phyloP scores from a whole-genome alignment of 2,888 invertebrate species.

The Agriotes lineatus region DNA sequence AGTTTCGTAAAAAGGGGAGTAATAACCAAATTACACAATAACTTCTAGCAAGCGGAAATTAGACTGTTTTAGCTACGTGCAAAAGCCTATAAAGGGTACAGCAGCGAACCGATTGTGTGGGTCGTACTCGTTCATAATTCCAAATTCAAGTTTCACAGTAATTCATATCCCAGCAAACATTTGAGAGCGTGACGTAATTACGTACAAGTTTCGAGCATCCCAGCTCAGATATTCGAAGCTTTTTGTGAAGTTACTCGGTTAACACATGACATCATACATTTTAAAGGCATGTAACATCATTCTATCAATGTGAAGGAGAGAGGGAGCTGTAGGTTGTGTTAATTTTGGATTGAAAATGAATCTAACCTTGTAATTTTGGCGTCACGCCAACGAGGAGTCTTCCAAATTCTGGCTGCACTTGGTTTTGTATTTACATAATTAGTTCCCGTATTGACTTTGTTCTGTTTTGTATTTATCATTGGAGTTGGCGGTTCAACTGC shows the following conservation, averaged over 20 bases:
- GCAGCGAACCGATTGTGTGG: neutral
- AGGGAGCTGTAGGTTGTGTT: conserved; percentile 39
- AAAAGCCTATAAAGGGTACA: neutral
- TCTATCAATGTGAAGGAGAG: conserved; percentile 19
- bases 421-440: neutral
- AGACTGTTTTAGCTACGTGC: neutral
- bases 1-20: conserved; percentile 5
- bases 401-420: conserved; percentile 12
- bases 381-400: conserved; percentile 33
- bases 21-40: conserved; percentile 10
- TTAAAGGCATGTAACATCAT: conserved; percentile 18
- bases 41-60: neutral
- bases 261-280: conserved; percentile 19
- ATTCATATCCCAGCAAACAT: neutral
- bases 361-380: conserved; percentile 48
- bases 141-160: neutral
- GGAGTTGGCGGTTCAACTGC: neutral
- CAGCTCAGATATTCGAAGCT: conserved; percentile 8
- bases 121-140: neutral
- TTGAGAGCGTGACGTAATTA: conserved; percentile 17
- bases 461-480: neutral
- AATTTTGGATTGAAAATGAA: conserved; percentile 48
- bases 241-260: conserved; percentile 12
- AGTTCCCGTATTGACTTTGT: neutral
- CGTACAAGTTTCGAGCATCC: neutral